Evolutionary conservation across 2,797 vertebrate genomes (phyloP).

Genomic region (Sebastes matsubarae): DNA sequence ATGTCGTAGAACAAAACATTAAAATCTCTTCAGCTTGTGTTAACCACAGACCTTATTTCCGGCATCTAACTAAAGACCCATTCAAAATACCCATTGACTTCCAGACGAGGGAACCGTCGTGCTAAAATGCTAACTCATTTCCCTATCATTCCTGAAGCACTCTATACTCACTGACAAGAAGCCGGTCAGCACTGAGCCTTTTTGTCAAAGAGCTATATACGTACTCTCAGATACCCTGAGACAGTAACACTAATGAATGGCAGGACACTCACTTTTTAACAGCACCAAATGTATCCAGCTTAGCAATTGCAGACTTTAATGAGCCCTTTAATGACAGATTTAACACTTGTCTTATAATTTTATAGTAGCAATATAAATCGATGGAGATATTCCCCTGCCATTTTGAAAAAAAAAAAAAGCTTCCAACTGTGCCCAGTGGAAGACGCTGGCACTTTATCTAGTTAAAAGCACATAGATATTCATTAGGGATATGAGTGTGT

Average conservation of each 20-base stretch:
- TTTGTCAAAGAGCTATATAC: background rate
- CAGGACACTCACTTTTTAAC: conserved; percentile 56
- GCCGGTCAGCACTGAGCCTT: background rate
- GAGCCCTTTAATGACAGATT: conserved; percentile 69
- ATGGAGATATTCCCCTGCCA: conserved; percentile 52
- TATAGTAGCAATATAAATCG: conserved; percentile 68
- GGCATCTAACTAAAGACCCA: no score
- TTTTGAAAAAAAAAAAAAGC: conserved; percentile 23
- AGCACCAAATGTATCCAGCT: conserved; percentile 56
- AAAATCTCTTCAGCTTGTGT: no score
- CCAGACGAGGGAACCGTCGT: no score
- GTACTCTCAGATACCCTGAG: conserved; percentile 3
- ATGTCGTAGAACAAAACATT: no score
- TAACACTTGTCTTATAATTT: conserved; percentile 74
- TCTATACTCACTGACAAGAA: background rate
- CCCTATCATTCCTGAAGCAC: no score
- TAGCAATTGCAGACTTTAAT: conserved; percentile 72
- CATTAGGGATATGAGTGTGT: conserved; percentile 54
- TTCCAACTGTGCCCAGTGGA: conserved; percentile 17
- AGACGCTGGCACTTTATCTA: conserved; percentile 26
- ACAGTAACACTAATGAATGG: conserved; percentile 53
- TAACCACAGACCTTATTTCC: no score
- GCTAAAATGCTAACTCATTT: no score
- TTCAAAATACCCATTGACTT: no score
- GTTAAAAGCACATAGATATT: conserved; percentile 63